Evolutionary conservation across 2,888 invertebrate genomes (phyloP).

Genomic region (Megaustenia siamemsis): DNA sequence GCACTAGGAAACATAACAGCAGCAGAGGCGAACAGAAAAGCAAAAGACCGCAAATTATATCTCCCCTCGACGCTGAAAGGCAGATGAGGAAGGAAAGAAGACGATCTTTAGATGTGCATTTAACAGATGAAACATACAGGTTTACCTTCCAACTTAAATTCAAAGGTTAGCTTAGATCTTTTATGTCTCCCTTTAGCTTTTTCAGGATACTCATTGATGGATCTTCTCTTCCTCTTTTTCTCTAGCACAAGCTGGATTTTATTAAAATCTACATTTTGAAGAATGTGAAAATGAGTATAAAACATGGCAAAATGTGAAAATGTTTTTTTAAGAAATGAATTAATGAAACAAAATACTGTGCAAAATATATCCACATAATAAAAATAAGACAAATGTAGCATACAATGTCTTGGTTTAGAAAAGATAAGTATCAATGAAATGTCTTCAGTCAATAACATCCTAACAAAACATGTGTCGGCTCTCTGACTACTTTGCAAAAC

Average conservation of each 20-base stretch:
- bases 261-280: slow-evolving; percentile 62
- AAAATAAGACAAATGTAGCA: too few relatives aligned
- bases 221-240: slow-evolving; percentile 52
- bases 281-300: slow-evolving; percentile 9
- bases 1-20: too few relatives aligned
- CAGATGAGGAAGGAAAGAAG: too few relatives aligned
- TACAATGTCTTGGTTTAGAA: too few relatives aligned
- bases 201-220: not conserved
- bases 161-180: slow-evolving; percentile 57
- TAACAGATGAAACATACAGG: not conserved
- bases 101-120: not conserved
- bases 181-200: not conserved
- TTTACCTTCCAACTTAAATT: slow-evolving; percentile 61
- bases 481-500: too few relatives aligned
- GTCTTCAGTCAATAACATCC: too few relatives aligned
- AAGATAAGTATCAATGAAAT: too few relatives aligned
- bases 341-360: not conserved
- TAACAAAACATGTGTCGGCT: too few relatives aligned
- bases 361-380: not conserved
- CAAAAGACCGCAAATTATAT: too few relatives aligned
- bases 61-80: too few relatives aligned
- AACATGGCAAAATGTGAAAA: not conserved
- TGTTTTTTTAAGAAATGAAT: not conserved
- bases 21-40: too few relatives aligned
- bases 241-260: slow-evolving; percentile 60